Conservation (phyloP, 2,888 invertebrate genomes). For the Megaustenia siamemsis region DNA sequence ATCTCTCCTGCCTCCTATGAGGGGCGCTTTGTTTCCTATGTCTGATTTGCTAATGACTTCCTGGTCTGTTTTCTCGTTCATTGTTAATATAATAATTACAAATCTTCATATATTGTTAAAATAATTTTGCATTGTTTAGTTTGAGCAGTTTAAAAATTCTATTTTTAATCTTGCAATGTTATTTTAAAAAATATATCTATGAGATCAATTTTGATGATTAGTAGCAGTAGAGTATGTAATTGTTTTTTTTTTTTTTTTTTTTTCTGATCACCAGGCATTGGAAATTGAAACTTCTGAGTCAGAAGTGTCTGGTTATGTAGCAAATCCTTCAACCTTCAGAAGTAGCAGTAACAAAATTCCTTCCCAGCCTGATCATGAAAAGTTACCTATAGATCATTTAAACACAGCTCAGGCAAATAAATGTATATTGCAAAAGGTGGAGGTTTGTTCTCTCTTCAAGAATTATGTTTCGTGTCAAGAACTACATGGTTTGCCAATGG, state of each 20-base stretch:
- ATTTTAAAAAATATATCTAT: no score
- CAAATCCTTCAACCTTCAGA: neutral
- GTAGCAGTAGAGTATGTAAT: no score
- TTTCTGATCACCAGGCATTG: neutral
- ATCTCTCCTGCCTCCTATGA: no score
- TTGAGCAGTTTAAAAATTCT: neutral
- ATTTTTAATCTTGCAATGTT: no score
- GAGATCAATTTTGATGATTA: no score
- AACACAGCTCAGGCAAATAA: neutral
- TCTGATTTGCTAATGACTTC: no score
- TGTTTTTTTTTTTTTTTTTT: no score
- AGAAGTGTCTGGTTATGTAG: neutral
- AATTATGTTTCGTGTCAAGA: constrained; percentile 7
- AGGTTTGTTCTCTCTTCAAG: neutral
- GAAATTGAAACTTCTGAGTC: neutral
- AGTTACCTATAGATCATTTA: neutral
- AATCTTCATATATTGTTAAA: neutral
- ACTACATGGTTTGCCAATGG: constrained; percentile 10
- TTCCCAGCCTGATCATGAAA: neutral
- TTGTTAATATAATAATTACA: neutral
- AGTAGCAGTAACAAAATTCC: no score
- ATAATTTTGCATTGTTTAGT: neutral
- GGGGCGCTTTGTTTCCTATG: no score
- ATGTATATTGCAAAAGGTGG: neutral
- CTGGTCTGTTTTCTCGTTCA: no score